Evolutionary conservation across 2,888 invertebrate genomes (phyloP).

Genomic region (Stenotaenia linearis): DNA sequence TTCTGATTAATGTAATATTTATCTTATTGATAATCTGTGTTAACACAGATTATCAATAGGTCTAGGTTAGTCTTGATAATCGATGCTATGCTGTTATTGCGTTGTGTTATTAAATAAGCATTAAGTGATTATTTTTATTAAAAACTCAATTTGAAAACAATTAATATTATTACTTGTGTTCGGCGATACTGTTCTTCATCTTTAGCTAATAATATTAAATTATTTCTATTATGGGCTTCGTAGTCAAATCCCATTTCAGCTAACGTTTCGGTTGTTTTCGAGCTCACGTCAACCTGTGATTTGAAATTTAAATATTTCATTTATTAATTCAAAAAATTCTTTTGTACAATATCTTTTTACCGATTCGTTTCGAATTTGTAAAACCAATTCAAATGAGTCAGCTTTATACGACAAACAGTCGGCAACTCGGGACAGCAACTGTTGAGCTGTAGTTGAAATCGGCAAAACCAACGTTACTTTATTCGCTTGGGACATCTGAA

Average conservation of each 20-base stretch:
- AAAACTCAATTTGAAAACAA: too few relatives aligned
- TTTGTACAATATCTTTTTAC: too few relatives aligned
- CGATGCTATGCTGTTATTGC: neutral
- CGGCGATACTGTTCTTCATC: conserved; percentile 45
- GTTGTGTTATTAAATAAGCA: too few relatives aligned
- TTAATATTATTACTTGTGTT: conserved; percentile 39
- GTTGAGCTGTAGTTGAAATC: conserved; percentile 49
- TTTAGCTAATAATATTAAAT: conserved; percentile 47
- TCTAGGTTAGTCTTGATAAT: too few relatives aligned
- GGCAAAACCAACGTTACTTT: conserved; percentile 47
- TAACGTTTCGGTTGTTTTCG: conserved; percentile 50
- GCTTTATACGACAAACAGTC: conserved; percentile 51
- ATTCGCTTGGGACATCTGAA: conserved; percentile 36
- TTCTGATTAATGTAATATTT: too few relatives aligned
- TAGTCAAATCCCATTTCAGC: conserved; percentile 49
- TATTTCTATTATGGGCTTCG: conserved; percentile 43
- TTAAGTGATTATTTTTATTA: too few relatives aligned
- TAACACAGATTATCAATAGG: too few relatives aligned
- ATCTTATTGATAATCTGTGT: too few relatives aligned
- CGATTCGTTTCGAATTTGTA: conserved; percentile 40
- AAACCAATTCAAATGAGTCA: conserved; percentile 49
- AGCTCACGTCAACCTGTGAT: conserved; percentile 50
- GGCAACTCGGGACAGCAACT: conserved; percentile 52
- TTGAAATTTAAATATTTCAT: too few relatives aligned
- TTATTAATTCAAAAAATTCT: too few relatives aligned